Conservation (phyloP, 2,113 vertebrate species). For the Hucho hucho region DNA sequence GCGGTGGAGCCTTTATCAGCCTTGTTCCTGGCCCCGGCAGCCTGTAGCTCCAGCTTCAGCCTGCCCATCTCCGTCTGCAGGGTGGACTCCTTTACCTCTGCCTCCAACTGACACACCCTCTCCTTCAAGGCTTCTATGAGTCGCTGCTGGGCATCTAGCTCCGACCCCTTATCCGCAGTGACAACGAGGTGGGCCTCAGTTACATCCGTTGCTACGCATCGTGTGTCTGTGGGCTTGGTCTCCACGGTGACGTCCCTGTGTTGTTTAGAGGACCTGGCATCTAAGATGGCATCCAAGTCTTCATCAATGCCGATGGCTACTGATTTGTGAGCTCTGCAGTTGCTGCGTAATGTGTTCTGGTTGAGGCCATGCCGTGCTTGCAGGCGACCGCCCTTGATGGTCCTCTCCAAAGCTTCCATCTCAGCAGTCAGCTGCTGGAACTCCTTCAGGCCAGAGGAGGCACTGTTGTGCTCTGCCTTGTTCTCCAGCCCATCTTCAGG, state of each 20-base stretch:
- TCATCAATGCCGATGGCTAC: conserved; percentile 75
- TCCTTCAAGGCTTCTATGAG: conserved; percentile 85
- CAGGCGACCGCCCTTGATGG: conserved; percentile 76
- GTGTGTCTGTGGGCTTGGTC: conserved; percentile 66
- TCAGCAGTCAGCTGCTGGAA: conserved; percentile 85
- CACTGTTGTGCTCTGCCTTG: conserved; percentile 65
- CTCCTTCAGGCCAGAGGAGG: conserved; percentile 75
- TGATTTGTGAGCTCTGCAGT: conserved; percentile 60
- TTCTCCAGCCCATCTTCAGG: conserved; percentile 72
- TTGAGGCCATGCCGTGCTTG: conserved; percentile 55
- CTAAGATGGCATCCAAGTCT: conserved; percentile 54
- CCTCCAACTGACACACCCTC: conserved; percentile 84
- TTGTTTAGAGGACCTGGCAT: conserved; percentile 47
- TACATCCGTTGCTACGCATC: conserved; percentile 73
- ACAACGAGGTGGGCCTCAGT: conserved; percentile 83
- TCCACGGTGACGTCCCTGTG: conserved; percentile 70
- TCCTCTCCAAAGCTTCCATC: conserved; percentile 84
- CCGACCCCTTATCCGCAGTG: conserved; percentile 77
- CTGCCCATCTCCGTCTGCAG: conserved; percentile 89
- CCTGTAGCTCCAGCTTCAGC: conserved; percentile 87
- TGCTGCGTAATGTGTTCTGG: conserved; percentile 37
- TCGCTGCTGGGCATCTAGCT: conserved; percentile 86
- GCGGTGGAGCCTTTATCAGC: conserved; percentile 79
- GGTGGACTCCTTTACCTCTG: conserved; percentile 88
- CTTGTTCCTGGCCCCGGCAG: conserved; percentile 83